Conservation (phyloP, 2,888 invertebrate species). For the Erannis defoliaria region DNA sequence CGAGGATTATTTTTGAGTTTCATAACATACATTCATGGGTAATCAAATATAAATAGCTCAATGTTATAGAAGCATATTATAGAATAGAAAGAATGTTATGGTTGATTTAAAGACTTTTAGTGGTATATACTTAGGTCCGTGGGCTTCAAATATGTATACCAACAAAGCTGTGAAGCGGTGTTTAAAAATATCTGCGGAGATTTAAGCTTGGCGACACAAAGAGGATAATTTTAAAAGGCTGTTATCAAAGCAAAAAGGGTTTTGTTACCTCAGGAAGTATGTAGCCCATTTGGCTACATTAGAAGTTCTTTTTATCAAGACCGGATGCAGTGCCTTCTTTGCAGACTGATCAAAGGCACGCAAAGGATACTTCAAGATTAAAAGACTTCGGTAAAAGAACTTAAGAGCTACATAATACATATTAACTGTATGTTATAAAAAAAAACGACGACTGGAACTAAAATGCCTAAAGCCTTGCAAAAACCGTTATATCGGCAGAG, state of each 20-base stretch:
- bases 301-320: not conserved
- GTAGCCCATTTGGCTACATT: not conserved
- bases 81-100: no score
- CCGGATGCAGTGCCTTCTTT: not conserved
- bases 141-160: no score
- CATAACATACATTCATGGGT: not conserved
- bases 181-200: no score
- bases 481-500: not conserved
- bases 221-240: no score
- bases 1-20: constrained; percentile 16
- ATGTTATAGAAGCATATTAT: not conserved
- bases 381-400: not conserved
- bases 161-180: no score
- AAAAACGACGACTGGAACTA: not conserved
- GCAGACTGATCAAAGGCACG: not conserved
- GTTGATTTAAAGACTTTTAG: no score
- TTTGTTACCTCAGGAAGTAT: not conserved
- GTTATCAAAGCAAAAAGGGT: not conserved
- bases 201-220: no score
- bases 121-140: no score
- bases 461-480: not conserved
- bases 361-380: not conserved
- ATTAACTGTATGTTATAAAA: no score
- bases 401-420: not conserved
- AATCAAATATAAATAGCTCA: not conserved